Conservation (phyloP, 1,140 invertebrate genomes). For the Teleopsis dalmanni region DNA sequence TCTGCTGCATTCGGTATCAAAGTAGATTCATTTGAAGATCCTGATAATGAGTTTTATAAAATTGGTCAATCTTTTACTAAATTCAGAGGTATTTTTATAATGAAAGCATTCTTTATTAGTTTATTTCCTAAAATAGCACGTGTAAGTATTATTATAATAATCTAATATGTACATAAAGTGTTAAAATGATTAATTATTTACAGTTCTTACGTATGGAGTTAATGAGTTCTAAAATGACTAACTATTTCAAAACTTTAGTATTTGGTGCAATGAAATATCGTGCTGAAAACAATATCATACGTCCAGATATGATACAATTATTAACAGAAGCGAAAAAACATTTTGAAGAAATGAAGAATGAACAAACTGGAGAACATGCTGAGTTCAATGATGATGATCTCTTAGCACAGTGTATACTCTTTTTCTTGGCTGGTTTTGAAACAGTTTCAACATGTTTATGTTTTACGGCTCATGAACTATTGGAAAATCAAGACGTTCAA, state of each 20-base stretch:
- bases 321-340: conserved; percentile 30
- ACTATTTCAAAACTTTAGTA: conserved; percentile 49
- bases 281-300: conserved; percentile 39
- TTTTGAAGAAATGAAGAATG: not conserved
- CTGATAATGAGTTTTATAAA: conserved; percentile 46
- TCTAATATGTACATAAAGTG: too few relatives aligned
- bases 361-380: not conserved
- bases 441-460: conserved; percentile 23
- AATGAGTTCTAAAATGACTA: conserved; percentile 16
- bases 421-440: conserved; percentile 45
- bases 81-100: conserved; percentile 17
- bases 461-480: conserved; percentile 28
- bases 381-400: conserved; percentile 22
- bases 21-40: conserved; percentile 45
- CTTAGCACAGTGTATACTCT: conserved; percentile 39
- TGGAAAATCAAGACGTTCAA: conserved; percentile 38
- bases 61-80: conserved; percentile 36
- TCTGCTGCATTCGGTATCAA: conserved; percentile 49
- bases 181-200: too few relatives aligned
- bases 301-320: conserved; percentile 47
- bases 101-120: conserved; percentile 20
- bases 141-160: conserved; percentile 20
- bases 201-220: conserved; percentile 21
- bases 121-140: conserved; percentile 27
- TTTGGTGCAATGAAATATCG: conserved; percentile 48